phyloP scores from a whole-genome alignment of 2,888 invertebrate genomes.

The Diaprepes abbreviatus region DNA sequence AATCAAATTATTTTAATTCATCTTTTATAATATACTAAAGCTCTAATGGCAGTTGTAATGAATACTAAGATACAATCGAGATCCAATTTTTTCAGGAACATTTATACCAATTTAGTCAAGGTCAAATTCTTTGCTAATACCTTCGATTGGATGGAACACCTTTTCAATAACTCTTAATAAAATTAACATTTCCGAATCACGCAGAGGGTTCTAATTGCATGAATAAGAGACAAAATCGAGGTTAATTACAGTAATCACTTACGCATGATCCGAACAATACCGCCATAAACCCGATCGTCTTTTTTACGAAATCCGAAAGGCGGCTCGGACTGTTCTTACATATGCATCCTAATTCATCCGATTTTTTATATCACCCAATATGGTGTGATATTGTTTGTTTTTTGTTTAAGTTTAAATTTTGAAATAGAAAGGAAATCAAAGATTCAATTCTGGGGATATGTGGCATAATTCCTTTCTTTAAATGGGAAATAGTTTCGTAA shows the following conservation, averaged over 20 bases:
- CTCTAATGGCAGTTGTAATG: too few species aligned
- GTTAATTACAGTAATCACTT: constrained; percentile 49
- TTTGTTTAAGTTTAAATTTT: too few species aligned
- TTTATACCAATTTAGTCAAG: neutral
- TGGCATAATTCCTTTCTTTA: too few species aligned
- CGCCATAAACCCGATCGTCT: constrained; percentile 44
- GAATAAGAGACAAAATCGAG: constrained; percentile 43
- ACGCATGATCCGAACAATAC: constrained; percentile 49
- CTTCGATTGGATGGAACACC: constrained; percentile 7
- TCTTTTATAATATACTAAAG: too few species aligned
- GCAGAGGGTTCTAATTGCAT: constrained; percentile 31
- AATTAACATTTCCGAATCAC: constrained; percentile 31
- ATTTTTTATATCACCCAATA: too few species aligned
- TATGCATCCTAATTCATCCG: constrained; percentile 31
- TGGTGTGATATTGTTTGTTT: too few species aligned
- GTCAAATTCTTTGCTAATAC: neutral
- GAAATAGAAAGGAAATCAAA: too few species aligned
- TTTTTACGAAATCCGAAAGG: constrained; percentile 43
- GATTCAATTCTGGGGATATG: too few species aligned
- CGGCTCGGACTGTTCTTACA: constrained; percentile 25
- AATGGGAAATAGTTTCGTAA: too few species aligned
- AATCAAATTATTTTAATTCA: too few species aligned
- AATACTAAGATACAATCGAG: too few species aligned
- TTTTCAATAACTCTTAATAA: constrained; percentile 27
- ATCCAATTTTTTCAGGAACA: neutral